These are phyloP conservation scores for Sebastes diaconus DNA, from an alignment of 2,797 vertebrate genomes.

Conservation along the genomic window DNA sequence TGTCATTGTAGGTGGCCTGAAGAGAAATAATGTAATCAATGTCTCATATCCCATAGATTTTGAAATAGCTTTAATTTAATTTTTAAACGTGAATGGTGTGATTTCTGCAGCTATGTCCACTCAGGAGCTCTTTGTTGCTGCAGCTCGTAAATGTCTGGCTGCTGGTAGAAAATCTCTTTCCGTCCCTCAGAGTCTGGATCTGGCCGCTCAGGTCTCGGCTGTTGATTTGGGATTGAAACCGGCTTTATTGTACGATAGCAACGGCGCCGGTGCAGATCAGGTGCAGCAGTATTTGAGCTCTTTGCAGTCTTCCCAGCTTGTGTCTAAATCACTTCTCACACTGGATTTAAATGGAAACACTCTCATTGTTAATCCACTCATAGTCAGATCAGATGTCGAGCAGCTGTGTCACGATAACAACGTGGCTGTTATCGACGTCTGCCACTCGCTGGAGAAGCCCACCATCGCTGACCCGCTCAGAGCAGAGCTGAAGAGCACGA, in stretches of 20 bases:
- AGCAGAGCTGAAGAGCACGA: constrained; percentile 55
- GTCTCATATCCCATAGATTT: not conserved
- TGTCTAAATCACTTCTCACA: constrained; percentile 76
- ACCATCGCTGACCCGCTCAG: constrained; percentile 42
- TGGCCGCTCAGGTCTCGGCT: constrained; percentile 86
- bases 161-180: constrained; percentile 76
- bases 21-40: not conserved
- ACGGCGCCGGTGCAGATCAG: constrained; percentile 74
- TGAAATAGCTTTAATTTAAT: not conserved
- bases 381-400: constrained; percentile 65
- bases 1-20: not conserved
- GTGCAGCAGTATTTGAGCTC: constrained; percentile 83
- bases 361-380: constrained; percentile 80
- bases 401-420: constrained; percentile 48
- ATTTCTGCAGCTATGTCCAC: constrained; percentile 50
- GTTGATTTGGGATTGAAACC: constrained; percentile 89
- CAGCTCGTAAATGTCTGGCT: constrained; percentile 74
- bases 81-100: not conserved
- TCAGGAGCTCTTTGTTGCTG: constrained; percentile 64
- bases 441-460: constrained; percentile 75
- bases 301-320: constrained; percentile 77
- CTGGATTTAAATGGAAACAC: constrained; percentile 79
- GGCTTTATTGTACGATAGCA: constrained; percentile 88
- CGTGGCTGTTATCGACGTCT: constrained; percentile 83
- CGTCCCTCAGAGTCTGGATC: constrained; percentile 76